A percentile compares a stretch with the other conserved stretches of the same genome.
Conservation (phyloP, 2,113 vertebrate genomes). For the Genyomyrus donnyi region DNA sequence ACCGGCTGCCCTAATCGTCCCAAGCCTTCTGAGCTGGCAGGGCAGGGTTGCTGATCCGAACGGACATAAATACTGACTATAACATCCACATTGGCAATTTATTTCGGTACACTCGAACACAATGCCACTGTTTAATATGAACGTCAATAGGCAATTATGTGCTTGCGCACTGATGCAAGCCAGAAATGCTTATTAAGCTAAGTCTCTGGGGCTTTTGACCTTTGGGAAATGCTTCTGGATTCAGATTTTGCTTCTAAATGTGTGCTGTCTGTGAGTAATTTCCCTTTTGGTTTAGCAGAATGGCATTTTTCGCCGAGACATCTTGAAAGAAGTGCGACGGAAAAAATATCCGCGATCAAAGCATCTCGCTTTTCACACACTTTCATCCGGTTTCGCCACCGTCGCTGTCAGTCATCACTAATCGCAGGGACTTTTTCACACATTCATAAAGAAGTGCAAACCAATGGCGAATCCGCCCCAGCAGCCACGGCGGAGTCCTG, state of each 20-base stretch:
- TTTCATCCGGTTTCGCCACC: neutral
- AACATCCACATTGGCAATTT: neutral
- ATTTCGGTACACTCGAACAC: neutral
- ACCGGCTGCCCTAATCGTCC: neutral
- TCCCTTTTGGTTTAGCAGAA: neutral
- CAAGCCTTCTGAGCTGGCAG: neutral
- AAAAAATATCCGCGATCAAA: neutral
- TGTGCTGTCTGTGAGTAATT: neutral
- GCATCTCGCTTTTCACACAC: neutral
- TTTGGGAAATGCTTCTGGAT: neutral
- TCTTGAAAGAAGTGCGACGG: neutral
- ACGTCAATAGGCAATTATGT: slow-evolving; percentile 2
- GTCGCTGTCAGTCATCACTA: neutral
- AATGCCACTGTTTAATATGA: neutral
- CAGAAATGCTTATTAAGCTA: neutral
- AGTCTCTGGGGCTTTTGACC: neutral
- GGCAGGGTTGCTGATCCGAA: neutral
- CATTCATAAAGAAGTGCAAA: neutral
- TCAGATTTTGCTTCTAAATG: neutral
- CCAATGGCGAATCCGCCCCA: neutral
- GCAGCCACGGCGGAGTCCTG: neutral
- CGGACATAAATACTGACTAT: neutral
- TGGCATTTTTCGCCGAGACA: neutral
- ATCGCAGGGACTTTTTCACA: neutral
- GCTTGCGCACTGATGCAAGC: neutral